These are phyloP conservation scores for Aptenodytes forsteri DNA, from an alignment of 2,113 vertebrate genomes.

Conservation along the genomic window DNA sequence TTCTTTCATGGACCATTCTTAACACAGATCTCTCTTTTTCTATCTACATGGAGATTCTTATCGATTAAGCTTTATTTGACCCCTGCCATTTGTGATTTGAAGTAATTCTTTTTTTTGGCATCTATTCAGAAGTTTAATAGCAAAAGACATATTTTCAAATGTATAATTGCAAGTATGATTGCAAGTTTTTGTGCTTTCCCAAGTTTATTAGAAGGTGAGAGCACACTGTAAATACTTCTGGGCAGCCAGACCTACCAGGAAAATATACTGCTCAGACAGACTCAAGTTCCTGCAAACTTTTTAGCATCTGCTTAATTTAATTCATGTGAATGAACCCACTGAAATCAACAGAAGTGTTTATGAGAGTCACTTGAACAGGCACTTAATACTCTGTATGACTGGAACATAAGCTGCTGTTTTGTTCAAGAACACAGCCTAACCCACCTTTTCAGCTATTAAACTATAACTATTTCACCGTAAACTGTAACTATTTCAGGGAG, in stretches of 20 bases:
- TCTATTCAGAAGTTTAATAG: neutral
- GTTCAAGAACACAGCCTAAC: neutral
- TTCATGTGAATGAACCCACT: neutral
- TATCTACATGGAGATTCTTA: neutral
- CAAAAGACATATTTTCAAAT: neutral
- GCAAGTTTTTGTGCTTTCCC: neutral
- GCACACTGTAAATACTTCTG: neutral
- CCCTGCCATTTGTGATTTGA: neutral
- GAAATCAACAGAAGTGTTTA: slow-evolving; percentile 37
- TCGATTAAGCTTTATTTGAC: neutral
- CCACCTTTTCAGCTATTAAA: neutral
- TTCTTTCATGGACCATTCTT: neutral
- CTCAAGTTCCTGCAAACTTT: neutral
- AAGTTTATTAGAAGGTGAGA: neutral
- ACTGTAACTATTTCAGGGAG: neutral
- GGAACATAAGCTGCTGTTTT: neutral
- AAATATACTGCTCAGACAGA: neutral
- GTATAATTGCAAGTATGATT: neutral
- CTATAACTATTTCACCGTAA: neutral
- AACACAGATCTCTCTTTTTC: neutral
- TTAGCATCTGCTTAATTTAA: slow-evolving; percentile 19
- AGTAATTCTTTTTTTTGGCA: neutral
- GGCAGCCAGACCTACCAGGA: neutral
- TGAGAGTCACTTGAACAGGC: neutral
- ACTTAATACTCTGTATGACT: neutral